Conservation (phyloP, 1,140 invertebrate species). For the Bathynomus jamesi region DNA sequence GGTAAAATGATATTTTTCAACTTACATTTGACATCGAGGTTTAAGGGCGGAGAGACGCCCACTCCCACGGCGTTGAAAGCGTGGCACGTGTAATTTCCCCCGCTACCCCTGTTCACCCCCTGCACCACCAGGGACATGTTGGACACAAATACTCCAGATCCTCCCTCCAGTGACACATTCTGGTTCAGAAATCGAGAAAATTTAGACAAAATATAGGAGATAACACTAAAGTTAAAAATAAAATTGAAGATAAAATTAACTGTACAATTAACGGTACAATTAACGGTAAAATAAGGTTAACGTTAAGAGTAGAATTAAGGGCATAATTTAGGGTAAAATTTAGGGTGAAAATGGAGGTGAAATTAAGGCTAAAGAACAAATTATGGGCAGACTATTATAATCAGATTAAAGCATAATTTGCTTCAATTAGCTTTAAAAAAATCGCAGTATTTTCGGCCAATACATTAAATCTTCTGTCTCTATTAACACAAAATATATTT, state of each 20-base stretch:
- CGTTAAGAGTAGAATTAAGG: too few species aligned
- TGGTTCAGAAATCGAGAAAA: background rate
- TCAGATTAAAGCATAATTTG: too few species aligned
- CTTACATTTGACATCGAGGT: constrained; percentile 84
- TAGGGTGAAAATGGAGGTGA: too few species aligned
- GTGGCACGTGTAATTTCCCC: constrained; percentile 75
- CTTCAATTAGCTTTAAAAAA: too few species aligned
- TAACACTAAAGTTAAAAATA: background rate
- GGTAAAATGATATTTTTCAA: background rate
- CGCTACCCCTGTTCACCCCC: constrained; percentile 63
- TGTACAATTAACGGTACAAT: background rate
- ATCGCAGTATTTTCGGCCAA: too few species aligned
- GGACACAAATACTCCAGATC: constrained; percentile 71
- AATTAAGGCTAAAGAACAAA: too few species aligned
- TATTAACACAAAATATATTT: too few species aligned
- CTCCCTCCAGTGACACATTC: constrained; percentile 50
- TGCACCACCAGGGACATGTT: constrained; percentile 69
- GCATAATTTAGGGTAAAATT: too few species aligned
- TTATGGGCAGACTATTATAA: too few species aligned
- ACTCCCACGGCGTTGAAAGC: constrained; percentile 85
- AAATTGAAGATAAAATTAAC: background rate
- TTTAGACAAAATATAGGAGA: background rate
- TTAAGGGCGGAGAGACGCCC: constrained; percentile 67
- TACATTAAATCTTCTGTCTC: too few species aligned
- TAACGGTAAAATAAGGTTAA: background rate